These are phyloP conservation scores for Abrostola triplasia DNA, from an alignment of 2,888 invertebrate genomes.

Conservation along the genomic window DNA sequence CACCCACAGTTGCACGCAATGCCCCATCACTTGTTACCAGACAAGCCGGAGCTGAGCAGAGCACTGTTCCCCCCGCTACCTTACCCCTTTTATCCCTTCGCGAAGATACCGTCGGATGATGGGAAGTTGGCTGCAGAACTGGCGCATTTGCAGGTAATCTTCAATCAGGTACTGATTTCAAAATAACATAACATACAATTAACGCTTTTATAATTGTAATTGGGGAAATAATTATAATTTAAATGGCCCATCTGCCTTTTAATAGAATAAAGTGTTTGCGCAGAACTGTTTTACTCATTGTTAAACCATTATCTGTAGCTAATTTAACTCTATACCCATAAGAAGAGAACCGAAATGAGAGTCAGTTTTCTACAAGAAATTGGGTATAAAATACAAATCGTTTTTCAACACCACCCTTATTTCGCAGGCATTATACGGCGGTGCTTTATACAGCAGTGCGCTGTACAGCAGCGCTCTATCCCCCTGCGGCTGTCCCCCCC, in stretches of 20 bases:
- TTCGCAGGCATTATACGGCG: conserved; percentile 82
- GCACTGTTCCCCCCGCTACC: conserved; percentile 92
- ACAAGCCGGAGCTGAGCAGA: conserved; percentile 90
- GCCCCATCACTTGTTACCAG: conserved; percentile 85
- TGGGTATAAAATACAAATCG: no score
- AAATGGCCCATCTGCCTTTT: no score
- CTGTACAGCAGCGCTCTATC: conserved; percentile 82
- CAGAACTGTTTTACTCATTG: no score
- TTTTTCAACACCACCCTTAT: conserved; percentile 7
- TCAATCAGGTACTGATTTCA: conserved; percentile 32
- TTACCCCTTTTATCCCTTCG: conserved; percentile 91
- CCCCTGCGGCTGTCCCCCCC: conserved; percentile 83
- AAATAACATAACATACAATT: neutral
- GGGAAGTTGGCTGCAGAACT: conserved; percentile 91
- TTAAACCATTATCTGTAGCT: no score
- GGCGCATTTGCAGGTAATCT: conserved; percentile 89
- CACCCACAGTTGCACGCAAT: conserved; percentile 76
- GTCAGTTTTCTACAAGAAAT: no score
- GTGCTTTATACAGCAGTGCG: conserved; percentile 83
- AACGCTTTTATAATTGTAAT: no score
- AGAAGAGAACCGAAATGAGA: no score
- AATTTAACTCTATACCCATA: no score
- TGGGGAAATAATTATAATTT: no score
- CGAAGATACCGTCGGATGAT: conserved; percentile 86
- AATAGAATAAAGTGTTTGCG: no score